phyloP scores from a whole-genome alignment of 64 coral and sea anemone genomes.

The Porites lutea region DNA sequence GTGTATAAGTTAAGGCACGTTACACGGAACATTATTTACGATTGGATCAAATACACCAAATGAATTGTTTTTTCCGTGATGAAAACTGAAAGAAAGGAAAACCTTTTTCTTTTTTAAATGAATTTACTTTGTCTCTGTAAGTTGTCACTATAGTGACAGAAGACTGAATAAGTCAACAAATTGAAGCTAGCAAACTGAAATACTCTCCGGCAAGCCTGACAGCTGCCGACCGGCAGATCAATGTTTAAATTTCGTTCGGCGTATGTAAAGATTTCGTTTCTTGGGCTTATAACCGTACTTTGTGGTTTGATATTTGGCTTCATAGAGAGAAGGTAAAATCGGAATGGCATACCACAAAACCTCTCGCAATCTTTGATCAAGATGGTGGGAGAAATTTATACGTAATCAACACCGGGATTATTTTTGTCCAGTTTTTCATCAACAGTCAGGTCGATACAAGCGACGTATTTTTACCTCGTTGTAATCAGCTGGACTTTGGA shows the following conservation, averaged over 20 bases:
- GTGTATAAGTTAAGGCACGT: too few relatives aligned
- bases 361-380: neutral
- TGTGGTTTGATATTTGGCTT: neutral
- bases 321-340: neutral
- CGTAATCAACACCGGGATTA: neutral
- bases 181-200: neutral
- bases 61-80: neutral
- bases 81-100: neutral
- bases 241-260: neutral
- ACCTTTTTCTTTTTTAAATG: slow-evolving; percentile 1
- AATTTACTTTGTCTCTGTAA: neutral
- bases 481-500: neutral
- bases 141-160: slow-evolving; percentile 1
- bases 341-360: neutral
- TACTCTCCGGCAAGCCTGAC: neutral
- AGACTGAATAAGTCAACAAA: slow-evolving; percentile 6
- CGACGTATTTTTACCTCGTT: neutral
- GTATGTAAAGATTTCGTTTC: neutral
- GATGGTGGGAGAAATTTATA: neutral
- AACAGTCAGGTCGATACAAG: neutral
- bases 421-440: slow-evolving; percentile 13
- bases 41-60: neutral
- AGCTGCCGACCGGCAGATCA: neutral
- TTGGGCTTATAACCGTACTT: too few relatives aligned
- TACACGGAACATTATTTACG: neutral